These are phyloP conservation scores for Anarrhichthys ocellatus DNA, from an alignment of 2,113 vertebrate genomes.

Conservation along the genomic window DNA sequence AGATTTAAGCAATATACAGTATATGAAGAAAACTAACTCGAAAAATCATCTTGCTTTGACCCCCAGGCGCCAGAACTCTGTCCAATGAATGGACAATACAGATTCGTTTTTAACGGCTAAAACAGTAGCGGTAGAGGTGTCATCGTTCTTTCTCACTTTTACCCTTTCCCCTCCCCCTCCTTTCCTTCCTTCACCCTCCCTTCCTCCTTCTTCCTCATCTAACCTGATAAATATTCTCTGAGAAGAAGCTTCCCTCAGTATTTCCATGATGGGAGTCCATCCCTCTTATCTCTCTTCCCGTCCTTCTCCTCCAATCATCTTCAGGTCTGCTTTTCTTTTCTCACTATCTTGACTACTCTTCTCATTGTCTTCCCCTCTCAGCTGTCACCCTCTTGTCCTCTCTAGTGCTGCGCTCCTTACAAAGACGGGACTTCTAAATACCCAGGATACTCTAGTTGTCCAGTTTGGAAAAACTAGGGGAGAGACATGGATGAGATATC, in stretches of 20 bases:
- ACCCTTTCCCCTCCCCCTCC: neutral
- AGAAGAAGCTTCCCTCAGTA: conserved; percentile 24
- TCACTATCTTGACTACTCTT: neutral
- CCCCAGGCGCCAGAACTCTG: no score
- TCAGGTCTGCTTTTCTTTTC: conserved; percentile 17
- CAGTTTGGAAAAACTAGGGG: neutral
- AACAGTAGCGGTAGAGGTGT: neutral
- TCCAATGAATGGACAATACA: neutral
- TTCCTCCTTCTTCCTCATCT: neutral
- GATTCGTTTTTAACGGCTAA: neutral
- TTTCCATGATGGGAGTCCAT: conserved; percentile 34
- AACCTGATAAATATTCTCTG: conserved; percentile 39
- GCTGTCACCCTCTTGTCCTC: conserved; percentile 1
- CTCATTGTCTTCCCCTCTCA: neutral
- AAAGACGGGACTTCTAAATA: neutral
- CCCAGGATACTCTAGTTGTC: neutral
- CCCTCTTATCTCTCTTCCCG: neutral
- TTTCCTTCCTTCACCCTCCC: neutral
- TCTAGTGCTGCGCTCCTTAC: neutral
- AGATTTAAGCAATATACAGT: neutral
- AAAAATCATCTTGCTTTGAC: neutral
- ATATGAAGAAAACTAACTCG: neutral
- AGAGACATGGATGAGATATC: neutral
- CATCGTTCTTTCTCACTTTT: neutral
- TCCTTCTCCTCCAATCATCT: conserved; percentile 19